Evolutionary conservation across 2,888 invertebrate species (phyloP), one percentile per base, ranked within the genome.

Genomic region (Dasysyrphus tricinctus): DNA sequence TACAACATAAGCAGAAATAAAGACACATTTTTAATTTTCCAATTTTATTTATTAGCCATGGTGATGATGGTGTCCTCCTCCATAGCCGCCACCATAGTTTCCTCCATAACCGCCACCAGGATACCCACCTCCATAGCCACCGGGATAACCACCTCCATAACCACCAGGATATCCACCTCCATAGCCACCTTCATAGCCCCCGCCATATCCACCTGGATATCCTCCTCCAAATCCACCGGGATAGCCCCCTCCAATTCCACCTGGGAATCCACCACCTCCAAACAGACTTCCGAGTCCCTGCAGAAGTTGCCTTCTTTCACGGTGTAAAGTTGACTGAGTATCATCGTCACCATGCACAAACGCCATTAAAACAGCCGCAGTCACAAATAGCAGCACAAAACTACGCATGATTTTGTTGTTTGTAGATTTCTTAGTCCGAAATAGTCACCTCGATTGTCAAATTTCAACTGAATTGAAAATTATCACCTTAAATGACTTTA

Each of bases 391-490:
- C 3, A 65, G 16, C 4, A 42, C 24, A 3, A 54, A 34, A 39
- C 24, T 9, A 16, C 69, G 69, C 69, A 69, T 69, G 6, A 0
- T 51, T 63, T 11, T 14, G 7, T 69, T 24, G 34, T 19, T 67
- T 19, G 3, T 49, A 19, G 19, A 19, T 47, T 49, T 49, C 0
- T 24, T 19, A 5, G 2, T 54, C n/a, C 29, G 24, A 29, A 69
- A 69, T 39, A 29, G 54, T n/a, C 54, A 69, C 24, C 11, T 39
- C 8, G 39, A 69, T 29, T 54, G n/a, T 29, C 24, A 1, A 29
- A 39, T 39, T 34, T 69, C 69, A 39, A 69, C 69, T 69, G 69
- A 54, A 19, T 42, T 29, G 4, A 9, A 54, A 69, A 54, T 49
- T 54, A 39, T 11, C n/a, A 39, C 39, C 5, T 37, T 11, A 6